Evolutionary conservation across 2,113 vertebrate genomes (phyloP).

Genomic region (Felis catus): F.catus_Fca126_mat1.0 CM031417.1:47035501-47036000

Average conservation of each 20-base stretch:
- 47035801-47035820: neutral
- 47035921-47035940: neutral
- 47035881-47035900: neutral
- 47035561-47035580: neutral
- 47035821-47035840: neutral
- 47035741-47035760: neutral
- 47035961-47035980: neutral
- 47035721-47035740: neutral
- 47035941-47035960: neutral
- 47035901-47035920: neutral
- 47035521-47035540: neutral
- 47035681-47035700: constrained; percentile 25
- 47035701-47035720: neutral
- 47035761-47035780: neutral
- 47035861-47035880: neutral
- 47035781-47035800: neutral
- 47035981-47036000: too few species aligned
- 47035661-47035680: neutral
- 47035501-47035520: neutral
- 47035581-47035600: neutral
- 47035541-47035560: neutral
- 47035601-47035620: neutral
- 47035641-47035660: constrained; percentile 54
- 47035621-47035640: neutral
- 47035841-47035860: neutral